A percentile compares a stretch with the other conserved stretches of the same genome.
Evolutionary conservation across 2,888 invertebrate genomes (phyloP).

Genomic region (Pyrocoelia pectoralis): DNA sequence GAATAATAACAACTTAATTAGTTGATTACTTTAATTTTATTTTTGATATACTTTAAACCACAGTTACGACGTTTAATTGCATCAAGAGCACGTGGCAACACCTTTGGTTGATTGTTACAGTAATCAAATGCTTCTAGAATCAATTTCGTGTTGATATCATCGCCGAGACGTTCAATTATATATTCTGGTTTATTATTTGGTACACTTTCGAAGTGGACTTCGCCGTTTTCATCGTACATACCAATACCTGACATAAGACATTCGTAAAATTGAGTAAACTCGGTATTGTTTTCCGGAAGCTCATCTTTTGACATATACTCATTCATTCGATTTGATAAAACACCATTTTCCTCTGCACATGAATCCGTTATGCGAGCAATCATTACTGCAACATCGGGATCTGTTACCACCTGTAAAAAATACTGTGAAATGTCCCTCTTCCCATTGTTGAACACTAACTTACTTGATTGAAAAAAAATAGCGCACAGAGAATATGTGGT

Average conservation of each 20-base stretch:
- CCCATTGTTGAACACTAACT: too few relatives aligned
- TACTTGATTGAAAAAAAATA: too few relatives aligned
- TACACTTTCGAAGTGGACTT: not conserved
- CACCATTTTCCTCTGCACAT: not conserved
- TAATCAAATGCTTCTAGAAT: not conserved
- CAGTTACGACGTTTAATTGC: slow-evolving; percentile 1
- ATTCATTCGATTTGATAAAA: not conserved
- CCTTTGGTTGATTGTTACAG: not conserved
- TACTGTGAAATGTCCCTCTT: too few relatives aligned
- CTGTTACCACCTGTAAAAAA: not conserved
- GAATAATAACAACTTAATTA: too few relatives aligned
- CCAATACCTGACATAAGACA: not conserved
- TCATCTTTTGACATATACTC: not conserved
- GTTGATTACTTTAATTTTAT: not conserved
- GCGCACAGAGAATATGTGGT: too few relatives aligned
- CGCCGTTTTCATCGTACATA: not conserved
- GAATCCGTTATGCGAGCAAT: not conserved
- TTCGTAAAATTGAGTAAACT: not conserved
- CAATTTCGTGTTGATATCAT: not conserved
- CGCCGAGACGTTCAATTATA: not conserved
- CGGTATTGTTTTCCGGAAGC: not conserved
- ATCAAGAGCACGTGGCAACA: not conserved
- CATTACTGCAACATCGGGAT: not conserved
- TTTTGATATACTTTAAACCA: not conserved
- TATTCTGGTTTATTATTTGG: not conserved